phyloP scores from a whole-genome alignment of 2,888 invertebrate species.

The Cataglyphis livida region DNA sequence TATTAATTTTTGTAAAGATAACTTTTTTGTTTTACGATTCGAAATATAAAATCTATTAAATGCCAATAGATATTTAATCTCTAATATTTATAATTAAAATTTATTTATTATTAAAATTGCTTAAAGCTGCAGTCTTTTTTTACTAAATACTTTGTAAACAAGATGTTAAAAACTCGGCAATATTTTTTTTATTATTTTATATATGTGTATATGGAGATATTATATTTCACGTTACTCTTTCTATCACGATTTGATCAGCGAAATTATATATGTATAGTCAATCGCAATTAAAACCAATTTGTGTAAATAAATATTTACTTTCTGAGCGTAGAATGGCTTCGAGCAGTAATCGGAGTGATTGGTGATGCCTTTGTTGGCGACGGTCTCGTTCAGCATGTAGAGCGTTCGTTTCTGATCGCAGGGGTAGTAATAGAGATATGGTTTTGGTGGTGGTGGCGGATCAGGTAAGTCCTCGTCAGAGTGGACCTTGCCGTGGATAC shows the following conservation, averaged over 20 bases:
- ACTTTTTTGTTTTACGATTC: neutral
- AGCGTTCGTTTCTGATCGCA: constrained; percentile 92
- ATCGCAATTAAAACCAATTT: neutral
- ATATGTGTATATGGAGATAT: neutral
- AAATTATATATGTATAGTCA: neutral
- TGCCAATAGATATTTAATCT: neutral
- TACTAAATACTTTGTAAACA: neutral
- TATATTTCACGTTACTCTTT: neutral
- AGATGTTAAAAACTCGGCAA: neutral
- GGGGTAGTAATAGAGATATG: constrained; percentile 86
- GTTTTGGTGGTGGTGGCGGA: constrained; percentile 80
- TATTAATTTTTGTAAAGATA: neutral
- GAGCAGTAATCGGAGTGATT: constrained; percentile 85
- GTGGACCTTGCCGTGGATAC: constrained; percentile 75
- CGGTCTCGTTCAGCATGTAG: constrained; percentile 89
- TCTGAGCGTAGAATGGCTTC: constrained; percentile 90
- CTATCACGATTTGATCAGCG: neutral
- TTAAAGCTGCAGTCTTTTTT: neutral
- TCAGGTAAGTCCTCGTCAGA: constrained; percentile 82
- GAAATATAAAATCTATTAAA: neutral
- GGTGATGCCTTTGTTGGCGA: constrained; percentile 83
- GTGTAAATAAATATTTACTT: constrained; percentile 82
- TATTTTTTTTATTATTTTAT: neutral
- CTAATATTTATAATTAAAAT: neutral
- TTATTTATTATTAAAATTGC: neutral